Conservation (phyloP, 2,797 vertebrate species). For the Potorous gilbertii region DNA sequence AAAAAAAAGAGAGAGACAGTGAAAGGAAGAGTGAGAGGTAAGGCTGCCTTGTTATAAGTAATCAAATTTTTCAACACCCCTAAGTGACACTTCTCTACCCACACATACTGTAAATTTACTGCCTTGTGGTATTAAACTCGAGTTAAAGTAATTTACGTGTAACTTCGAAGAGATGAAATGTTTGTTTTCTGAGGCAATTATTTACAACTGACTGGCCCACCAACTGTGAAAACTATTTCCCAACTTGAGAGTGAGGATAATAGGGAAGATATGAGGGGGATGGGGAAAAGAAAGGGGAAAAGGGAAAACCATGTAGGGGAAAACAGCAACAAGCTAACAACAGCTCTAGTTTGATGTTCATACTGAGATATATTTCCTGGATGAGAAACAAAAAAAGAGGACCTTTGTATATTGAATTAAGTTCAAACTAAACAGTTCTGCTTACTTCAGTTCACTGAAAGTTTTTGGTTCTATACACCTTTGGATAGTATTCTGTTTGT, state of each 20-base stretch:
- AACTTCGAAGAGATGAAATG: conserved; percentile 70
- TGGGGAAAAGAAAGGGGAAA: background rate
- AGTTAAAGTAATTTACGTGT: conserved; percentile 76
- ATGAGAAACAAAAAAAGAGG: background rate
- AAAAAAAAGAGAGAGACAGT: conserved; percentile 56
- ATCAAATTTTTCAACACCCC: conserved; percentile 73
- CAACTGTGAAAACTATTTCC: conserved; percentile 64
- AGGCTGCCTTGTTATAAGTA: conserved; percentile 76
- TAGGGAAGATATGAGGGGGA: background rate
- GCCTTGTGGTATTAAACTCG: conserved; percentile 75
- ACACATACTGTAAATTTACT: conserved; percentile 72
- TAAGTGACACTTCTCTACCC: conserved; percentile 79
- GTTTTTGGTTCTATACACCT: background rate
- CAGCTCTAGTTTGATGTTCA: background rate
- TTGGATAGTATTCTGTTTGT: background rate
- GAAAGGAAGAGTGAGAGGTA: conserved; percentile 50
- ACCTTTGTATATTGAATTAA: background rate
- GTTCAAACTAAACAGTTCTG: background rate
- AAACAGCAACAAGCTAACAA: background rate
- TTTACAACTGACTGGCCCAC: conserved; percentile 68
- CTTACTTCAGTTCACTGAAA: background rate
- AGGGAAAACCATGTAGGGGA: background rate
- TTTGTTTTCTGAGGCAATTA: conserved; percentile 77
- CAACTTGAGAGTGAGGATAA: background rate
- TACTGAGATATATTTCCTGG: background rate